Evolutionary conservation across 2,113 vertebrate genomes (phyloP), one percentile per base, ranked within the genome.

Genomic region (Clarias macrocephalus): DNA sequence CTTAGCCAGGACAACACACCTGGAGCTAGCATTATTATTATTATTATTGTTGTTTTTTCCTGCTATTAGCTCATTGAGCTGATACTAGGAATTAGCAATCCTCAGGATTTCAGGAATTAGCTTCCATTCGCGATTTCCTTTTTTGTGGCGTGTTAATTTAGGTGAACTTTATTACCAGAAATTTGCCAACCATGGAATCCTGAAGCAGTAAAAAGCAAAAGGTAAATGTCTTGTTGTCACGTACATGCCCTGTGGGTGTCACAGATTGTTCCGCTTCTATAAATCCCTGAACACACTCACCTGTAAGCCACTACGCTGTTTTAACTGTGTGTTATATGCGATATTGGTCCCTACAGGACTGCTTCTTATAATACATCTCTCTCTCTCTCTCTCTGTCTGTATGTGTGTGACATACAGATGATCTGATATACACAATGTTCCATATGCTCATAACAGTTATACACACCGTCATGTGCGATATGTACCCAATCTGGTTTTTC

Each of bases 401-500:
- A 28, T 8, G 76, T 82, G 75, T 57, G 59, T 30, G 21, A 79
- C 7, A 80, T 48, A 59, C 70, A 60, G 59, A 83, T 75, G 77
- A 81, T 84, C 60, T 13, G 57, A 81, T 37, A 16, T 81, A 60
- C 79, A 81, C 56, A 81, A 62, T 23, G 59, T 81, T 4, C 57
- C 30, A 81, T 81, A 62, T 6, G 54, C 76, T 57, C 76, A 33
- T 57, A 18, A 8, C 70, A 42, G 60, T 65, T 85, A 63, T 87
- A 83, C 77, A 84, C 77, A 30, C 30, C 13, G 3, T 37, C 37
- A 37, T 37, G 30, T n/a, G 62, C 42, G 79, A 87, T 52, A 42
- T 48, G 88, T 84, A 79, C 88, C 80, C 85, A 42, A 70, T 30
- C 57, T 57, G 68, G 63, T 77, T 10, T 48, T 48, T 48, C 48